These are phyloP conservation scores for Dendrolimus kikuchii DNA, from an alignment of 1,140 invertebrate genomes.

Conservation along the genomic window DNA sequence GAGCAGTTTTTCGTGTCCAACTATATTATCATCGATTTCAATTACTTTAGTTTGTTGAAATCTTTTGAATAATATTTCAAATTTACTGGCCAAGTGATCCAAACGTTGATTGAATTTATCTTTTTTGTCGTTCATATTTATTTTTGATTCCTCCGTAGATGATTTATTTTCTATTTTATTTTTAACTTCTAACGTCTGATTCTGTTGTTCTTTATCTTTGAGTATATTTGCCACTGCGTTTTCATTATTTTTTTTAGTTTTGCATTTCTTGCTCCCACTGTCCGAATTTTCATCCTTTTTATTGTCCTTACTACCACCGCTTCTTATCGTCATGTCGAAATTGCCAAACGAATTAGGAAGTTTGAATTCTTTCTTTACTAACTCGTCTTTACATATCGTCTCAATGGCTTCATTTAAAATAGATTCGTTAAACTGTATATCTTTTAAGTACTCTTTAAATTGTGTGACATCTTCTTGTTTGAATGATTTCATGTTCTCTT, in stretches of 20 bases:
- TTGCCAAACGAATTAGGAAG: slow-evolving; percentile 16
- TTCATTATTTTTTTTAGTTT: too few relatives aligned
- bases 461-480: slow-evolving; percentile 8
- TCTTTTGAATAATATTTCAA: slow-evolving; percentile 5
- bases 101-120: too few relatives aligned
- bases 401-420: slow-evolving; percentile 9
- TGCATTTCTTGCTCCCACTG: too few relatives aligned
- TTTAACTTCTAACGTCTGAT: too few relatives aligned
- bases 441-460: slow-evolving; percentile 4
- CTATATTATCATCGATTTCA: slow-evolving; percentile 5
- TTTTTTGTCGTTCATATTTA: too few relatives aligned
- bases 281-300: neutral
- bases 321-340: slow-evolving; percentile 10
- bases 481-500: slow-evolving; percentile 7
- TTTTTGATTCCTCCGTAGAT: neutral
- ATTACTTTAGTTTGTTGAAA: slow-evolving; percentile 5
- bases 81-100: slow-evolving; percentile 1
- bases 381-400: slow-evolving; percentile 7
- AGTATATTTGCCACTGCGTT: too few relatives aligned
- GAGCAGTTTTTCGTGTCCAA: slow-evolving; percentile 6
- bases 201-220: too few relatives aligned
- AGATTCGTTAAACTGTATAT: slow-evolving; percentile 4
- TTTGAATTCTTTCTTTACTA: slow-evolving; percentile 7
- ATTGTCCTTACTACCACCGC: neutral
- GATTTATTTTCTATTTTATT: neutral